These are phyloP conservation scores for Athene noctua DNA, from an alignment of 2,113 vertebrate species.

Conservation along the genomic window DNA sequence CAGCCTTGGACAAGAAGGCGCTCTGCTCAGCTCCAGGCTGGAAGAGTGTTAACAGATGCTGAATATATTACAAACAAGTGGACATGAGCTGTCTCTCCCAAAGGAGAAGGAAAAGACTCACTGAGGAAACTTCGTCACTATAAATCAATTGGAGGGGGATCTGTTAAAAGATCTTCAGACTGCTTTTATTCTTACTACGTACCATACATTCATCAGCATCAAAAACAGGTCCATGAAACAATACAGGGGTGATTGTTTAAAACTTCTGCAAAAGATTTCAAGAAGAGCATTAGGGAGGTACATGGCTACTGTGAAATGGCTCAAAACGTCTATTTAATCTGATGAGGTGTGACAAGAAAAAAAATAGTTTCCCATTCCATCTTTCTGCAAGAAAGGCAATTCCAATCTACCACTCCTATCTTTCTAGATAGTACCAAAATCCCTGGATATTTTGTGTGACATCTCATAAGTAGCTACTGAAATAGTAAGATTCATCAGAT, in stretches of 20 bases:
- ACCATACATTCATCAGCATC: neutral
- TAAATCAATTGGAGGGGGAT: neutral
- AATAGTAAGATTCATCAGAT: neutral
- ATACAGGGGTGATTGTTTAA: neutral
- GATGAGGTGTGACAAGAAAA: neutral
- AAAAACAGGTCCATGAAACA: neutral
- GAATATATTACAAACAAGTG: slow-evolving; percentile 52
- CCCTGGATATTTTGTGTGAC: too few species aligned
- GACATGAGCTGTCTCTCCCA: neutral
- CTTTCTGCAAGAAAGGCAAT: neutral
- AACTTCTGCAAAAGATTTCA: neutral
- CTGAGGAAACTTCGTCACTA: neutral
- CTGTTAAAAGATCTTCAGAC: neutral
- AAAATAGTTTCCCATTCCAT: neutral
- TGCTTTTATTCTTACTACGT: neutral
- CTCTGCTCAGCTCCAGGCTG: slow-evolving; percentile 7
- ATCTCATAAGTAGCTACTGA: neutral
- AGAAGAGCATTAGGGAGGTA: neutral
- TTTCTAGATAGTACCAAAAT: too few species aligned
- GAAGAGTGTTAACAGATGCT: slow-evolving; percentile 30
- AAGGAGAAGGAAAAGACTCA: neutral
- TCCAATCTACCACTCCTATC: neutral
- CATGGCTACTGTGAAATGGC: neutral
- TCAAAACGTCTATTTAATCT: neutral
- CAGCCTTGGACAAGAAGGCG: slow-evolving; percentile 30